Percentiles rank a stretch among this genome's conserved stretches.
Evolutionary conservation across 2,888 invertebrate species (phyloP).

Genomic region (Neelides folsomi): DNA sequence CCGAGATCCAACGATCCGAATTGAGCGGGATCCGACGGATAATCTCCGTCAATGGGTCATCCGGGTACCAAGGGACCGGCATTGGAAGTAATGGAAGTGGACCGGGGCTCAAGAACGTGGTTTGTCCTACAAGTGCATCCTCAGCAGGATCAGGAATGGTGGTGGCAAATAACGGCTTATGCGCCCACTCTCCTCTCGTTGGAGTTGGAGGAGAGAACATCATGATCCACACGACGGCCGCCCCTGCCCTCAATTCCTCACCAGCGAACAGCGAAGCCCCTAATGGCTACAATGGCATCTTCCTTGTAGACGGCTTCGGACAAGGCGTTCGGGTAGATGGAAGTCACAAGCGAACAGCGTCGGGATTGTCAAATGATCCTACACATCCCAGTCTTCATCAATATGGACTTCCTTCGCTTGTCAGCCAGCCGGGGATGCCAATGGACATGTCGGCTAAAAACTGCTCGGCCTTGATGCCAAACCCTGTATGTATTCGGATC

Average conservation of each 20-base stretch:
- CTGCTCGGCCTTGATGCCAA: not conserved
- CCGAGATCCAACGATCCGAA: too few relatives aligned
- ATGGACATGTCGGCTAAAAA: not conserved
- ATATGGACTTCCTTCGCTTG: constrained; percentile 3
- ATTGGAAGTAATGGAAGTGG: not conserved
- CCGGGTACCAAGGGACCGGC: too few relatives aligned
- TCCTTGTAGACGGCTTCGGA: constrained; percentile 14
- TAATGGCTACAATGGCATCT: constrained; percentile 12
- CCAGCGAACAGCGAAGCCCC: not conserved
- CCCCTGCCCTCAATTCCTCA: constrained; percentile 2
- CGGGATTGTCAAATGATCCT: too few relatives aligned
- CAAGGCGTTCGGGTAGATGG: constrained; percentile 10
- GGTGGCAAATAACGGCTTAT: too few relatives aligned
- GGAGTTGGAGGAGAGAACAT: not conserved
- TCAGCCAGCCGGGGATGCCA: not conserved
- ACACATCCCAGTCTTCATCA: not conserved
- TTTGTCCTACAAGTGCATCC: not conserved
- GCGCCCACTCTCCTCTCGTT: too few relatives aligned
- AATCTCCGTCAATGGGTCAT: too few relatives aligned
- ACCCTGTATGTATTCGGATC: constrained; percentile 3
- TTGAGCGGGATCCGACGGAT: too few relatives aligned
- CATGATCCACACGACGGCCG: not conserved
- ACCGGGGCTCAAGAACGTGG: not conserved
- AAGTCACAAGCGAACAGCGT: not conserved
- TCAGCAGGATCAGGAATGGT: too few relatives aligned